These are phyloP conservation scores for Ploceus nigricollis DNA, from an alignment of 2,113 vertebrate genomes.

Conservation along the genomic window DNA sequence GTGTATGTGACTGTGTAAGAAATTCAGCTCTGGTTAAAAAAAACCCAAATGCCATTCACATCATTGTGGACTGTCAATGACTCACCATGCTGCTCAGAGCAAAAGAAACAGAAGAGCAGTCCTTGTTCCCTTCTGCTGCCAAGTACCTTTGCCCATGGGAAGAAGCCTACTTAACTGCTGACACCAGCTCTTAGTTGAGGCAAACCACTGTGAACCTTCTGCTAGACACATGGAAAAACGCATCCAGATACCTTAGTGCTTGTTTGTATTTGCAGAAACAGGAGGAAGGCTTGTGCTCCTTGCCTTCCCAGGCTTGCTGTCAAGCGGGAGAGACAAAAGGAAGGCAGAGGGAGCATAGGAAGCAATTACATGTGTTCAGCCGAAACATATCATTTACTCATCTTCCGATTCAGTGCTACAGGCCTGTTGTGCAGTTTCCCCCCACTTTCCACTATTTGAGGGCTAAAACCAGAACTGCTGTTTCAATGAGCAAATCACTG, in stretches of 20 bases:
- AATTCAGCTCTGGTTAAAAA: not conserved
- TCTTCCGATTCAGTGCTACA: not conserved
- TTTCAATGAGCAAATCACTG: not conserved
- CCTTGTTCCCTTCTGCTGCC: not conserved
- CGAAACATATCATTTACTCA: not conserved
- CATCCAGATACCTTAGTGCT: not conserved
- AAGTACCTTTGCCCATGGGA: not conserved
- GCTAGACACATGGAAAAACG: not conserved
- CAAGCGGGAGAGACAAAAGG: not conserved
- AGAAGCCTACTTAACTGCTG: not conserved
- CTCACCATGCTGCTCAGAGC: not conserved
- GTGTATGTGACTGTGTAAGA: not conserved
- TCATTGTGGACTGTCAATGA: not conserved
- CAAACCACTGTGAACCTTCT: not conserved
- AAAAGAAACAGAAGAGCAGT: not conserved
- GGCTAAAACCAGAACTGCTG: not conserved
- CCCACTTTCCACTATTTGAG: not conserved
- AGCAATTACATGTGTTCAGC: not conserved
- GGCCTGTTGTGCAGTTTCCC: not conserved
- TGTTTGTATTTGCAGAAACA: not conserved
- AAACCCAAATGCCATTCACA: not conserved
- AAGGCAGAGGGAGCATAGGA: not conserved
- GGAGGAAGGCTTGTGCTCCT: not conserved
- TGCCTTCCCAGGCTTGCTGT: not conserved
- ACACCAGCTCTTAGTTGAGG: not conserved